Evolutionary conservation across 2,797 vertebrate species (phyloP).

Genomic region (Acomys russatus): DNA sequence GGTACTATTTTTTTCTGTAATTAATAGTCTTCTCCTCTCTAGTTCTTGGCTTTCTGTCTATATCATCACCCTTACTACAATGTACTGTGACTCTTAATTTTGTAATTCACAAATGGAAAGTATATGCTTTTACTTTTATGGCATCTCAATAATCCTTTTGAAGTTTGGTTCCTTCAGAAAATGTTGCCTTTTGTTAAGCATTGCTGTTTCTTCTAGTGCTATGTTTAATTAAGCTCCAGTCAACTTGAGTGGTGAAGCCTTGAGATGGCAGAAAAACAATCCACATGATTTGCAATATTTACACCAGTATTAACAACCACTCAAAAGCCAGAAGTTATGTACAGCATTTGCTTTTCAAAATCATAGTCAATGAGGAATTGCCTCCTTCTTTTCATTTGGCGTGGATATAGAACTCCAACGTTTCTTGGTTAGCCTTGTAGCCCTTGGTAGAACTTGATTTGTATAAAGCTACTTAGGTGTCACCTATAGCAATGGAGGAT

Average conservation of each 20-base stretch:
- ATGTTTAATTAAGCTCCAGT: neutral
- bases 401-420: neutral
- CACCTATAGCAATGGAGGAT: neutral
- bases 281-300: neutral
- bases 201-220: neutral
- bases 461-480: neutral
- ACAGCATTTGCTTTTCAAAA: neutral
- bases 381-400: neutral
- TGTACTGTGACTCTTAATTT: neutral
- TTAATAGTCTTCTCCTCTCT: neutral
- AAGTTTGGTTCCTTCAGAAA: neutral
- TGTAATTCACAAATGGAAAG: slow-evolving; percentile 18
- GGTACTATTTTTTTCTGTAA: neutral
- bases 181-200: neutral
- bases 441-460: neutral
- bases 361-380: neutral
- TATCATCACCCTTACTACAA: neutral
- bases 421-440: neutral
- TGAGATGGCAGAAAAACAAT: neutral
- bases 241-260: neutral
- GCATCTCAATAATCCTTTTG: neutral
- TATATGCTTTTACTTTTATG: slow-evolving; percentile 7
- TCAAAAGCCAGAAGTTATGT: neutral
- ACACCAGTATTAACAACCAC: neutral
- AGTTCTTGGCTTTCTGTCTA: neutral